phyloP scores from a whole-genome alignment of 2,797 vertebrate species.

The Podarcis lilfordi region DNA sequence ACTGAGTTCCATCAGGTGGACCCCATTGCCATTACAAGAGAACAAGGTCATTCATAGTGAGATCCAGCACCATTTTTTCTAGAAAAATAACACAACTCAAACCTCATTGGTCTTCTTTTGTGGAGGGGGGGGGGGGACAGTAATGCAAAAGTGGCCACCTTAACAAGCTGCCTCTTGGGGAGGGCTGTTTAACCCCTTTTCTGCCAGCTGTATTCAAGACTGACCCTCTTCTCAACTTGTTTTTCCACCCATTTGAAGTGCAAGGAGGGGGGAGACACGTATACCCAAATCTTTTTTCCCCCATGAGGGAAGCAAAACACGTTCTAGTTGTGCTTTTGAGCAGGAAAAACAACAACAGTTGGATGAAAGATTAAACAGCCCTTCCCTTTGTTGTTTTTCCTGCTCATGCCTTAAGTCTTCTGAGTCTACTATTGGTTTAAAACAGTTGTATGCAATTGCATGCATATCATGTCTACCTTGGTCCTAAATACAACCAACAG shows the following conservation, averaged over 20 bases:
- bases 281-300: not conserved
- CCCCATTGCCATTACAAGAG: no score
- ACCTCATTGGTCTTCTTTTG: no score
- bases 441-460: no score
- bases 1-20: no score
- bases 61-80: no score
- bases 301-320: not conserved
- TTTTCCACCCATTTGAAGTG: not conserved
- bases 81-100: no score
- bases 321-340: not conserved
- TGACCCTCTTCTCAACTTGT: no score
- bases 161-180: not conserved
- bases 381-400: not conserved
- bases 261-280: not conserved
- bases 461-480: not conserved
- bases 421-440: not conserved
- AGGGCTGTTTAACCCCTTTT: not conserved
- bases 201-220: not conserved
- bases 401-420: not conserved
- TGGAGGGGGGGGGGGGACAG: no score
- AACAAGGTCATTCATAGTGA: no score
- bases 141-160: no score
- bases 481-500: not conserved
- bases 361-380: not conserved
- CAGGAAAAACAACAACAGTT: not conserved